Evolutionary conservation across 2,797 vertebrate species (phyloP).

Genomic region (Malurus leucopterus): DNA sequence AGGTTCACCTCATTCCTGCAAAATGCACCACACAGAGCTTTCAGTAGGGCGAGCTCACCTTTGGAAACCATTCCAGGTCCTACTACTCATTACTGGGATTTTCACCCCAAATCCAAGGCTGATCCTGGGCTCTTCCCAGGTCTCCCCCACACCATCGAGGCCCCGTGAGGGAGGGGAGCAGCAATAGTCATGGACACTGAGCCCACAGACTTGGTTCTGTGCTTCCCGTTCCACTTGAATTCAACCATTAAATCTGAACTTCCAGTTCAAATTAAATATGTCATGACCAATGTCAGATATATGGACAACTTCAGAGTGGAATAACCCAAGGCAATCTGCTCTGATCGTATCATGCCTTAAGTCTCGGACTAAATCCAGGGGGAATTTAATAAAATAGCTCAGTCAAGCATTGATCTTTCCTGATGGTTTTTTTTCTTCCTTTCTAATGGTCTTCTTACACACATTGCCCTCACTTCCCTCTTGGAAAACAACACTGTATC

Average conservation of each 20-base stretch:
- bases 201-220: slow-evolving; percentile 46
- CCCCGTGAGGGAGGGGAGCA: slow-evolving; percentile 21
- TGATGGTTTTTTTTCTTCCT: slow-evolving; percentile 28
- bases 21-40: neutral
- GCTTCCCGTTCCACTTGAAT: slow-evolving; percentile 66
- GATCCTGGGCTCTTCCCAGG: neutral
- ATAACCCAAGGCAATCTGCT: slow-evolving; percentile 73
- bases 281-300: slow-evolving; percentile 71
- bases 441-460: slow-evolving; percentile 40
- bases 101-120: neutral
- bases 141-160: neutral
- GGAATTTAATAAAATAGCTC: slow-evolving; percentile 70
- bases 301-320: slow-evolving; percentile 70
- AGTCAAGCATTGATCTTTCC: slow-evolving; percentile 68
- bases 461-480: neutral
- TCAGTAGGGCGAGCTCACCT: neutral
- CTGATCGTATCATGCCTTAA: slow-evolving; percentile 67
- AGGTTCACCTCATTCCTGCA: neutral
- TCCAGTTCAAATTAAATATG: slow-evolving; percentile 72
- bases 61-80: neutral
- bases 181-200: slow-evolving; percentile 60
- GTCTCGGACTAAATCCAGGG: slow-evolving; percentile 52
- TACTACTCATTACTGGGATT: neutral
- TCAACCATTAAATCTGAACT: slow-evolving; percentile 71
- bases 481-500: slow-evolving; percentile 25